Evolutionary conservation across 2,888 invertebrate species (phyloP).

Genomic region (Augiades crinisus): DNA sequence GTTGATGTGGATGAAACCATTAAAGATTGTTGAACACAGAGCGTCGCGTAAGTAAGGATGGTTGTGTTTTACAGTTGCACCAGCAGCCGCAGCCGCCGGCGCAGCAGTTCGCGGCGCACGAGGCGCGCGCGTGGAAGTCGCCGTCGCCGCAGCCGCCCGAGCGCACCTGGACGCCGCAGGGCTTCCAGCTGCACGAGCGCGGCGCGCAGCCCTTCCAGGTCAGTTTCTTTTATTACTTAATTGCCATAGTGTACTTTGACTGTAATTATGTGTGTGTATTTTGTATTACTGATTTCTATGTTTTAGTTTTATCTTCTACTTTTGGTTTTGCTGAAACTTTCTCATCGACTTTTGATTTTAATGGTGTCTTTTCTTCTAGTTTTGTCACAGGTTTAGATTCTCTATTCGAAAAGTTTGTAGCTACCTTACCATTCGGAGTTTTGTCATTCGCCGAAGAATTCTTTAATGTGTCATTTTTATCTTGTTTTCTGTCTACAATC

Average conservation of each 20-base stretch:
- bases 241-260: too few relatives aligned
- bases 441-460: conserved; percentile 38
- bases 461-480: conserved; percentile 41
- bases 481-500: conserved; percentile 63
- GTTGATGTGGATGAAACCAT: too few relatives aligned
- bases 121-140: conserved; percentile 68
- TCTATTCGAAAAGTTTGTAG: conserved; percentile 38
- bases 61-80: conserved; percentile 51
- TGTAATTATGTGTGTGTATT: too few relatives aligned
- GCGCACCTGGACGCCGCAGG: conserved; percentile 72
- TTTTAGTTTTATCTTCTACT: conserved; percentile 39
- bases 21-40: too few relatives aligned
- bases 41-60: too few relatives aligned
- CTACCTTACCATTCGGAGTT: conserved; percentile 45
- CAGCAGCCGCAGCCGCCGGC: conserved; percentile 53
- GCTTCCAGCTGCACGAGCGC: conserved; percentile 85
- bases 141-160: conserved; percentile 54
- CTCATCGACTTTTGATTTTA: conserved; percentile 20
- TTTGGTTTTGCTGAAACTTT: conserved; percentile 28
- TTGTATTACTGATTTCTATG: too few relatives aligned
- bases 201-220: conserved; percentile 57
- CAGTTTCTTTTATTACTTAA: too few relatives aligned
- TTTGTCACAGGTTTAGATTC: conserved; percentile 30
- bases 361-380: conserved; percentile 10
- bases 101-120: conserved; percentile 44